phyloP scores from a whole-genome alignment of 2,113 vertebrate genomes.

The Phalacrocorax aristotelis region DNA sequence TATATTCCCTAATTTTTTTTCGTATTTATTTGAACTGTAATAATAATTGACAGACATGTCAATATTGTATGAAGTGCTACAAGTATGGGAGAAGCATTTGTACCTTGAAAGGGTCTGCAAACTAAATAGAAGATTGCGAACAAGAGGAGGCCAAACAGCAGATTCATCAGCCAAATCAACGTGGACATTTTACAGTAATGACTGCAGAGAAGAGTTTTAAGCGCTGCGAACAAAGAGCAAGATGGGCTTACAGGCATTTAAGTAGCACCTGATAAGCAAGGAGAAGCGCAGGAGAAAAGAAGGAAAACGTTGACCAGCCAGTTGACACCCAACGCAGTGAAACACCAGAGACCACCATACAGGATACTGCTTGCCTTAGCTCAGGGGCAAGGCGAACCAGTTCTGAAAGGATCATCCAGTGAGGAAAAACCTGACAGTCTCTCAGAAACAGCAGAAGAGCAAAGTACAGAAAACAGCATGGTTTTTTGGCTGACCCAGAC shows the following conservation, averaged over 20 bases:
- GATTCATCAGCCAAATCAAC: not conserved
- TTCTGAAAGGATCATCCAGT: not conserved
- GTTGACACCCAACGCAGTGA: not conserved
- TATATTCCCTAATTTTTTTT: not conserved
- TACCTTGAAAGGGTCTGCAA: not conserved
- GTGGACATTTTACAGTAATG: not conserved
- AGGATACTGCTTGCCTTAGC: not conserved
- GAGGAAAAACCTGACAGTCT: not conserved
- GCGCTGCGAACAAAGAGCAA: not conserved
- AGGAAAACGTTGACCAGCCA: not conserved
- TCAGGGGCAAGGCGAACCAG: not conserved
- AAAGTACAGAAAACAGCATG: not conserved
- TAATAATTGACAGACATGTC: not conserved
- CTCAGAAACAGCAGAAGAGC: not conserved
- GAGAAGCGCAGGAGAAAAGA: not conserved
- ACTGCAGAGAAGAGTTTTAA: not conserved
- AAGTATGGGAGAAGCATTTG: not conserved
- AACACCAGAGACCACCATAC: not conserved
- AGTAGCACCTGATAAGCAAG: not conserved
- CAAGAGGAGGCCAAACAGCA: not conserved
- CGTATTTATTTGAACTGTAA: not conserved
- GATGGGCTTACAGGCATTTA: not conserved
- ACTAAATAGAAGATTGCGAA: not conserved
- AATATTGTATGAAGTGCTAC: not conserved
- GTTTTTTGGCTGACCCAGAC: not conserved